Percentiles rank a stretch among this genome's conserved stretches.
Evolutionary conservation across 2,113 vertebrate genomes (phyloP).

Genomic region (Alethe castanea): DNA sequence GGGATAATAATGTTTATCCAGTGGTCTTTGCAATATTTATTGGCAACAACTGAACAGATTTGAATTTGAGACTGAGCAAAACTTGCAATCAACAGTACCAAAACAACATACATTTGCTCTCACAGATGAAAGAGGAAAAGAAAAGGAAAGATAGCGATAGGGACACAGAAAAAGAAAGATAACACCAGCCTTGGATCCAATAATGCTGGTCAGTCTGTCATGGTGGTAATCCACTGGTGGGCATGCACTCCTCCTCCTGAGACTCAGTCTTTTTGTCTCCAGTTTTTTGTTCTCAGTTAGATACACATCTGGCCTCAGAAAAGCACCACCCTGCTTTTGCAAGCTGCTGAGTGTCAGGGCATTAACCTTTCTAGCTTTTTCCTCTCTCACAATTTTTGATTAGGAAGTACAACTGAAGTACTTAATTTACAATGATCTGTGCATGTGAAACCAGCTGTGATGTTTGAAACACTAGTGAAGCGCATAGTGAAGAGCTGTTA

Average conservation of each 20-base stretch:
- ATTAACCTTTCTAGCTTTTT: neutral
- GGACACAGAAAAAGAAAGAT: neutral
- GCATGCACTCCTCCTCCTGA: neutral
- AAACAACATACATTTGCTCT: neutral
- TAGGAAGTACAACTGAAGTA: neutral
- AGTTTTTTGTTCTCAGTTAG: neutral
- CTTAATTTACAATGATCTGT: neutral
- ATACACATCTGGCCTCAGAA: neutral
- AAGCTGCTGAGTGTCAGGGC: accelerated
- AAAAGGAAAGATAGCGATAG: neutral
- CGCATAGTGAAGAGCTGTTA: neutral
- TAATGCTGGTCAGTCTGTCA: accelerated
- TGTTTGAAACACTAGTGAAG: neutral
- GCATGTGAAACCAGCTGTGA: neutral
- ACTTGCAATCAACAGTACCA: neutral
- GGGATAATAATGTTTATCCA: neutral
- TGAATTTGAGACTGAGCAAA: neutral
- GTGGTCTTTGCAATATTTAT: neutral
- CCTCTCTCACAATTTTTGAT: neutral
- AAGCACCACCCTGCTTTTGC: neutral
- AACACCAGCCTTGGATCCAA: neutral
- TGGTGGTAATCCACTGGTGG: neutral
- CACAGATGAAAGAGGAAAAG: neutral
- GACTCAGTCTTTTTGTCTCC: neutral
- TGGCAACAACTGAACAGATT: neutral